A percentile compares a stretch with the other conserved stretches of the same genome.
Evolutionary conservation across 2,797 vertebrate genomes (phyloP).

Genomic region (Toxotes lorentzi): DNA sequence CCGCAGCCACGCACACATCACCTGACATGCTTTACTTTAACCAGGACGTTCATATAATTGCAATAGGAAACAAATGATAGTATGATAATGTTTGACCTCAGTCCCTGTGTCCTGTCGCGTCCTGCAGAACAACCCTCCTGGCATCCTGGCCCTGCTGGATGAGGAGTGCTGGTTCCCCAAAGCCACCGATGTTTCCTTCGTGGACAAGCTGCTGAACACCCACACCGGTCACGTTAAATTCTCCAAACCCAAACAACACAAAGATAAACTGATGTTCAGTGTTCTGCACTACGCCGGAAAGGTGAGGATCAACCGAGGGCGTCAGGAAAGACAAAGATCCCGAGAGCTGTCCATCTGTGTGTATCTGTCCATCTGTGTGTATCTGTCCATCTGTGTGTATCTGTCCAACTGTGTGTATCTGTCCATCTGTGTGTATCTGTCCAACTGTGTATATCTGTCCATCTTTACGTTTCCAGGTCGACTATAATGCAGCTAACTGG

Average conservation of each 20-base stretch:
- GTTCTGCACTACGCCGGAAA: conserved; percentile 95
- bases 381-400: background rate
- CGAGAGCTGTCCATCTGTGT: background rate
- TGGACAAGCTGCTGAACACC: conserved; percentile 92
- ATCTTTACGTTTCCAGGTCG: conserved; percentile 85
- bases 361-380: background rate
- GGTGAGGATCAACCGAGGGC: conserved; percentile 78
- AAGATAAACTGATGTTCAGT: conserved; percentile 94
- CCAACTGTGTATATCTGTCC: too few relatives aligned
- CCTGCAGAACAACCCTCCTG: conserved; percentile 93
- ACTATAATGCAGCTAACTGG: conserved; percentile 94
- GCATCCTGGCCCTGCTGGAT: conserved; percentile 95
- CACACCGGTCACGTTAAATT: conserved; percentile 93
- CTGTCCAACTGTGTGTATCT: too few relatives aligned
- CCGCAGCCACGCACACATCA: background rate
- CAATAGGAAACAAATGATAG: background rate
- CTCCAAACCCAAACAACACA: conserved; percentile 94
- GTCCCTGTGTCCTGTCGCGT: background rate
- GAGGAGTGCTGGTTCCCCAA: conserved; percentile 99
- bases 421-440: background rate
- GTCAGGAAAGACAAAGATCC: background rate
- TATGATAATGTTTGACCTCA: background rate
- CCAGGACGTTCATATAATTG: too few relatives aligned
- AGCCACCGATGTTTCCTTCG: conserved; percentile 94
- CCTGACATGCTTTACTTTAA: background rate